Conservation (phyloP, 2,888 invertebrate species). For the Villa cingulata region DNA sequence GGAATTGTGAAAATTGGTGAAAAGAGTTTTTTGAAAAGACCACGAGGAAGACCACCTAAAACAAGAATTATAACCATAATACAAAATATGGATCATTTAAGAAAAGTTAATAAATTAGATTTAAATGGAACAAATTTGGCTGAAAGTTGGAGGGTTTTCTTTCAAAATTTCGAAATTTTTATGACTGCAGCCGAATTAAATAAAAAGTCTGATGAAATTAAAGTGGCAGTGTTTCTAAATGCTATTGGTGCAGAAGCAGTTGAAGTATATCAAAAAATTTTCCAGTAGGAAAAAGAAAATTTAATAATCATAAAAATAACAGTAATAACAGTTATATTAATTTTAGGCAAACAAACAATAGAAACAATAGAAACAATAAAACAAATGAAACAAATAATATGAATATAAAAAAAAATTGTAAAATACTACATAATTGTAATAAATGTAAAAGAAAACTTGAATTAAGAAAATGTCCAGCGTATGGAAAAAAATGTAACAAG, state of each 20-base stretch:
- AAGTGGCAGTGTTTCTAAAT: constrained; percentile 16
- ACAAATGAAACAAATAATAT: too few relatives aligned
- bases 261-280: constrained; percentile 15
- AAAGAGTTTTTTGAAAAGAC: too few relatives aligned
- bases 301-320: constrained; percentile 7
- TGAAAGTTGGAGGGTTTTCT: constrained; percentile 16
- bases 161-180: constrained; percentile 14
- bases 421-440: too few relatives aligned
- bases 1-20: too few relatives aligned
- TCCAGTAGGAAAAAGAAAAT: constrained; percentile 10
- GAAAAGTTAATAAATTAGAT: neutral
- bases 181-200: constrained; percentile 14
- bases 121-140: constrained; percentile 3
- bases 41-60: too few relatives aligned
- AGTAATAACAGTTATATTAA: neutral
- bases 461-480: too few relatives aligned
- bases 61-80: too few relatives aligned
- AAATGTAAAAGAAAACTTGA: too few relatives aligned
- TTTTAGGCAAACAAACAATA: too few relatives aligned
- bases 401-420: too few relatives aligned
- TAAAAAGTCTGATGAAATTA: constrained; percentile 9
- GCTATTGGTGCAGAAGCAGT: constrained; percentile 15
- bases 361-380: too few relatives aligned
- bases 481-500: too few relatives aligned
- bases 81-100: neutral